A percentile compares a stretch with the other conserved stretches of the same genome.
Conservation (phyloP, 1,140 invertebrate species). For the Leptinotarsa lineolata region DNA sequence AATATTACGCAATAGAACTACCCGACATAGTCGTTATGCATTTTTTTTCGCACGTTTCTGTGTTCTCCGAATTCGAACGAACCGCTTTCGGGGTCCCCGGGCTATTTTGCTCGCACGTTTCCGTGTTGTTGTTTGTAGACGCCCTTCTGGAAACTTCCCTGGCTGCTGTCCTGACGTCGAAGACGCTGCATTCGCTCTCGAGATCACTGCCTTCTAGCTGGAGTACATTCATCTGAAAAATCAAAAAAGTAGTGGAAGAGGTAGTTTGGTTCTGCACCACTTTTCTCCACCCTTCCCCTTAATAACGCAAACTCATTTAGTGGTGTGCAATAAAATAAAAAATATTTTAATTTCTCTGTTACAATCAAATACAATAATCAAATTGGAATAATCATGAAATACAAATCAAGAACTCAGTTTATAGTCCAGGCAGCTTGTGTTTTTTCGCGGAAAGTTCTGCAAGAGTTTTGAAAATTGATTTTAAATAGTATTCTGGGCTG, state of each 20-base stretch:
- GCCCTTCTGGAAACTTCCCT: conserved; percentile 55
- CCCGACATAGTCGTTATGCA: conserved; percentile 68
- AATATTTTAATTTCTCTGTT: no score
- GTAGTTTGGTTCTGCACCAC: background rate
- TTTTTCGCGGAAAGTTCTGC: no score
- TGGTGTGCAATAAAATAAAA: no score
- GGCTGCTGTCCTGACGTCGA: conserved; percentile 60
- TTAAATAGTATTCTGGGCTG: no score
- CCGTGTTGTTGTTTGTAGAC: conserved; percentile 58
- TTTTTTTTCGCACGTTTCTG: conserved; percentile 55
- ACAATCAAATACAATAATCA: no score
- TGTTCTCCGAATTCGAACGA: conserved; percentile 54
- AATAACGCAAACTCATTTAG: no score
- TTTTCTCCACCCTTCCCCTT: no score
- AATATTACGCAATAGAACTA: conserved; percentile 68
- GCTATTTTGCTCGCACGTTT: conserved; percentile 46
- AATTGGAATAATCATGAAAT: no score
- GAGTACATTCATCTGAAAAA: conserved; percentile 51
- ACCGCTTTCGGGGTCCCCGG: conserved; percentile 52
- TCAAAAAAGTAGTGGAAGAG: background rate
- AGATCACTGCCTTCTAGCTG: conserved; percentile 61
- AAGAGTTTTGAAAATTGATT: no score
- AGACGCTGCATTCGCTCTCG: conserved; percentile 65
- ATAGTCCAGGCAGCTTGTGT: no score
- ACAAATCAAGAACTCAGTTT: no score